Evolutionary conservation across 2,888 invertebrate genomes (phyloP).

Genomic region (Ariolimax columbianus): DNA sequence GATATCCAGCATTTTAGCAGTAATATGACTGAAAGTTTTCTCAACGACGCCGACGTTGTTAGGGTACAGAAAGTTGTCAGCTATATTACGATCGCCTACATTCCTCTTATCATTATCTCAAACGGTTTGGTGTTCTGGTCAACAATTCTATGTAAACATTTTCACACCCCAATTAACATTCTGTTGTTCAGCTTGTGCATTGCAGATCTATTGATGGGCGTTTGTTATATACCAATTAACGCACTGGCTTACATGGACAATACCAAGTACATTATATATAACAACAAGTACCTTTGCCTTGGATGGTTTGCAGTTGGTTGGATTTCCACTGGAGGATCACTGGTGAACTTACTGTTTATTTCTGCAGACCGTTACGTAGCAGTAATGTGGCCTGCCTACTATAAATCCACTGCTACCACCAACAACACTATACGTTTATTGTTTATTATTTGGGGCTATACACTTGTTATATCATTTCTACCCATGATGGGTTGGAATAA

Average conservation of each 20-base stretch:
- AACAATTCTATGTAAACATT: neutral
- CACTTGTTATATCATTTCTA: neutral
- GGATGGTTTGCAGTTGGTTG: neutral
- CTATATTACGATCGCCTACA: conserved; percentile 24
- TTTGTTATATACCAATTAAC: neutral
- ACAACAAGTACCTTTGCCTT: neutral
- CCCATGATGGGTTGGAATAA: conserved; percentile 34
- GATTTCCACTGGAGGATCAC: neutral
- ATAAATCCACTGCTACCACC: neutral
- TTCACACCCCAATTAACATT: neutral
- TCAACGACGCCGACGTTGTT: neutral
- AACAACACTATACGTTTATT: neutral
- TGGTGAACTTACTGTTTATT: neutral
- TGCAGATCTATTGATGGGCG: neutral
- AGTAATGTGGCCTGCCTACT: neutral
- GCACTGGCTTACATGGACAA: neutral
- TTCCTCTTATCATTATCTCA: neutral
- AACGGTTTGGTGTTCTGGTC: conserved; percentile 8
- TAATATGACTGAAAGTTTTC: neutral
- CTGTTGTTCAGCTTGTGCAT: neutral
- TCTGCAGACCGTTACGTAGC: conserved; percentile 17
- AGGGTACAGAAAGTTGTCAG: conserved; percentile 18
- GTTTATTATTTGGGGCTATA: neutral
- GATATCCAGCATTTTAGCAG: neutral
- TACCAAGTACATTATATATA: neutral